Evolutionary conservation across 92 coral and sea anemone species (phyloP).

Genomic region (Umimayanthus chanpuru): DNA sequence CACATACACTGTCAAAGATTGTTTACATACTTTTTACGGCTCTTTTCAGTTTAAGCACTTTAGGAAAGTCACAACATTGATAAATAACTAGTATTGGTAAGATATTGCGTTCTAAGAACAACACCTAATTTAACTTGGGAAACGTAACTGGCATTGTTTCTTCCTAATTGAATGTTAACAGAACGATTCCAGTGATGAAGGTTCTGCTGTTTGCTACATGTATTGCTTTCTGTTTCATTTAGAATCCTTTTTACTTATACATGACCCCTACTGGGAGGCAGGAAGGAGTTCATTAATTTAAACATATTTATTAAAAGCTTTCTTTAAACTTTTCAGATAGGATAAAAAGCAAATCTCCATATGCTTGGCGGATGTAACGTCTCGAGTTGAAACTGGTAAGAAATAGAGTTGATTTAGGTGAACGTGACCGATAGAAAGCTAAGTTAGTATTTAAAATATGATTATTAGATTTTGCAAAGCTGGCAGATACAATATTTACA

Average conservation of each 20-base stretch:
- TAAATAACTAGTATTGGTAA: background rate
- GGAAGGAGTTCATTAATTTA: no score
- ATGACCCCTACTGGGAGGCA: background rate
- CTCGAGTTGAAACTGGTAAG: background rate
- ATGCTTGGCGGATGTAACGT: background rate
- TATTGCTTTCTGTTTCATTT: background rate
- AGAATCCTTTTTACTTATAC: background rate
- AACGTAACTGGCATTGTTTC: background rate
- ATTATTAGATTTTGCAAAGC: background rate
- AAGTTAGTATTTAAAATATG: background rate
- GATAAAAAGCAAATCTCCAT: background rate
- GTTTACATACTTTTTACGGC: slow-evolving; percentile 12
- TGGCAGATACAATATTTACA: background rate
- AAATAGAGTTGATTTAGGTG: background rate
- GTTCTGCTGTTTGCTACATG: background rate
- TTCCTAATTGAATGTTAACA: background rate
- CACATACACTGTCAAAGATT: background rate
- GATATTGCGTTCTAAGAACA: background rate
- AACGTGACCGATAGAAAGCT: background rate
- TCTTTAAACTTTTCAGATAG: background rate
- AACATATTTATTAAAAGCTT: no score
- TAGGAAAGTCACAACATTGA: background rate
- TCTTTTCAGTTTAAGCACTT: slow-evolving; percentile 14
- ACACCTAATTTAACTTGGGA: background rate
- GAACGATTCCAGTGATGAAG: background rate